These are phyloP conservation scores for Chironomus tentans DNA, from an alignment of 2,888 invertebrate genomes.

Conservation along the genomic window DNA sequence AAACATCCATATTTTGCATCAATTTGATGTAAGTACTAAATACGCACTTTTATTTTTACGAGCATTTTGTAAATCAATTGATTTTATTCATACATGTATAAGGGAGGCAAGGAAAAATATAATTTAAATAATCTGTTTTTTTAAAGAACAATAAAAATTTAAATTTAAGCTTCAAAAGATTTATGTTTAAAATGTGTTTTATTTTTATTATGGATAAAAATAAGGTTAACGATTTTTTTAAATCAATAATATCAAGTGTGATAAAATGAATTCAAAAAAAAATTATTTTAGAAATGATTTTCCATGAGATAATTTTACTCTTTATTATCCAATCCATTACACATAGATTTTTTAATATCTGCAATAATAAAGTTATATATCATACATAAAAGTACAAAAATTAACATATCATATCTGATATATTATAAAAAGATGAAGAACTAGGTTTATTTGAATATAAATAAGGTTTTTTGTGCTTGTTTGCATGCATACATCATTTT, in stretches of 20 bases:
- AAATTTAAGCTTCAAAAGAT: neutral
- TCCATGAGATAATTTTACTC: no score
- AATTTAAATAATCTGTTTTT: neutral
- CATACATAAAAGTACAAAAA: neutral
- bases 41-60: neutral
- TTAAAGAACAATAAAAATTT: neutral
- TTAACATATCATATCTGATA: neutral
- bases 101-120: neutral
- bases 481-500: neutral
- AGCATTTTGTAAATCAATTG: neutral
- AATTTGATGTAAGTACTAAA: neutral
- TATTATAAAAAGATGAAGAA: neutral
- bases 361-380: no score
- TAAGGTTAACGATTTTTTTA: no score
- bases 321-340: no score
- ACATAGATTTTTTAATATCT: no score
- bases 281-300: no score
- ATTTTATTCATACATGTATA: neutral
- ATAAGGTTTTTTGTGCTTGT: neutral
- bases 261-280: no score
- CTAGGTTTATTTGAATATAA: neutral
- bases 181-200: no score
- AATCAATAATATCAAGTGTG: no score
- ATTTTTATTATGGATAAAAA: no score
- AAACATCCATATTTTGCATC: neutral